phyloP scores from a whole-genome alignment of 2,888 invertebrate genomes.

The Sphaerophoria taeniata region DNA sequence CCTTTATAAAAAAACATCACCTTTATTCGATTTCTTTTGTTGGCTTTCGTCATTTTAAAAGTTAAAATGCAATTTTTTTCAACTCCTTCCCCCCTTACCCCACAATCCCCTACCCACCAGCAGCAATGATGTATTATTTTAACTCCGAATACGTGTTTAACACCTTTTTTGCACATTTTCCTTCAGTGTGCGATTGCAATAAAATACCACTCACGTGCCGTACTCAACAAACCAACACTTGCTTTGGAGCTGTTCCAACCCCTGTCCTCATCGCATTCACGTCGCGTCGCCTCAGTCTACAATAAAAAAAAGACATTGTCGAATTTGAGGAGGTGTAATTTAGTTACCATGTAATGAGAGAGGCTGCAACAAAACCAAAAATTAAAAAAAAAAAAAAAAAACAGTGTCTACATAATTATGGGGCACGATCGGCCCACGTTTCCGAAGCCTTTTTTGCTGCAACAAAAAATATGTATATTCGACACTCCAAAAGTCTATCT shows the following conservation, averaged over 20 bases:
- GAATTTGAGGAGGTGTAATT: slow-evolving; percentile 61
- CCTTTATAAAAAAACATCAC: too few relatives aligned
- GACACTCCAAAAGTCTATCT: slow-evolving; percentile 41
- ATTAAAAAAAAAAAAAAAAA: background rate
- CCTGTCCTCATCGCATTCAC: background rate
- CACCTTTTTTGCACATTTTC: slow-evolving; percentile 55
- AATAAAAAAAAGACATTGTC: slow-evolving; percentile 45
- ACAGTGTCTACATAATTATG: slow-evolving; percentile 58
- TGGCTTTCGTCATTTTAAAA: too few relatives aligned
- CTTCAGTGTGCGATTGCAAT: slow-evolving; percentile 48
- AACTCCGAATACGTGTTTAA: slow-evolving; percentile 64
- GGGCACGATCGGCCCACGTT: slow-evolving; percentile 59
- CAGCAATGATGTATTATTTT: slow-evolving; percentile 58
- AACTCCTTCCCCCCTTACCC: background rate
- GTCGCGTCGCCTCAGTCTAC: background rate
- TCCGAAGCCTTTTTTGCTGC: slow-evolving; percentile 31
- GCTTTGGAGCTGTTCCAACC: background rate
- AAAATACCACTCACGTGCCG: slow-evolving; percentile 59
- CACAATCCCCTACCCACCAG: background rate
- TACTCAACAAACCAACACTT: background rate
- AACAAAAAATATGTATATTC: slow-evolving; percentile 23
- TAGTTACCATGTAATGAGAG: slow-evolving; percentile 51
- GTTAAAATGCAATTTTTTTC: background rate
- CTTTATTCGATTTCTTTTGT: too few relatives aligned
- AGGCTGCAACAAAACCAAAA: slow-evolving; percentile 48